These are phyloP conservation scores for Yasuhikotakia modesta DNA, from an alignment of 2,797 vertebrate species.

Conservation along the genomic window DNA sequence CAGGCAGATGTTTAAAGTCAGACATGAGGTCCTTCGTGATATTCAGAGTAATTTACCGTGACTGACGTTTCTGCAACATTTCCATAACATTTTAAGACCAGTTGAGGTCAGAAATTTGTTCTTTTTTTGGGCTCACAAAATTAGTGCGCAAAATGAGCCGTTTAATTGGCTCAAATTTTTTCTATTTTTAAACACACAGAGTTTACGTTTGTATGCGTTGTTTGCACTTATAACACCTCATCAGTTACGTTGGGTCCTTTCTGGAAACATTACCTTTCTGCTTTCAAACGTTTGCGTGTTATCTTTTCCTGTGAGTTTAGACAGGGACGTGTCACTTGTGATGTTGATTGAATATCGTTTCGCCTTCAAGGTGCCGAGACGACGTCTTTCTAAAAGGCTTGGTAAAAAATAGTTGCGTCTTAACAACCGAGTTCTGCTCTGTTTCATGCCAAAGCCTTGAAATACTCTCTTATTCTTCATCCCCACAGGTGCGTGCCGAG, in stretches of 20 bases:
- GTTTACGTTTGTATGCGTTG: not conserved
- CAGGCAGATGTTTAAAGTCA: slow-evolving; percentile 59
- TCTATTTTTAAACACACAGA: not conserved
- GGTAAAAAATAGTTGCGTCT: slow-evolving; percentile 25
- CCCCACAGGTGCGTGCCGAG: slow-evolving; percentile 52
- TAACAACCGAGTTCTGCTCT: slow-evolving; percentile 53
- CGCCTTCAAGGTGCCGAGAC: slow-evolving; percentile 62
- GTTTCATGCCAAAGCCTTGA: slow-evolving; percentile 54
- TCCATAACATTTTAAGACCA: slow-evolving; percentile 46
- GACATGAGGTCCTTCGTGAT: slow-evolving; percentile 60
- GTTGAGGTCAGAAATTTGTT: slow-evolving; percentile 16
- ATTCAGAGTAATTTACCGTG: slow-evolving; percentile 70
- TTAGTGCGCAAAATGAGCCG: not conserved
- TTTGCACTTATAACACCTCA: slow-evolving; percentile 32
- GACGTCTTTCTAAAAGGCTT: slow-evolving; percentile 35
- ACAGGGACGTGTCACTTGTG: slow-evolving; percentile 54
- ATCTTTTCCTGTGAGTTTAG: slow-evolving; percentile 66
- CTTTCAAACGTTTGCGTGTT: slow-evolving; percentile 56
- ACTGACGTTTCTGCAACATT: slow-evolving; percentile 62
- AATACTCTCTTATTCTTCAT: slow-evolving; percentile 41
- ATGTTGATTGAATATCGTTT: slow-evolving; percentile 60
- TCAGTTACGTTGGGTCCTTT: slow-evolving; percentile 57
- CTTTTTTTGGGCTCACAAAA: not conserved
- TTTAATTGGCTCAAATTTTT: too few relatives aligned
- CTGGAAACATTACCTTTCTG: slow-evolving; percentile 52